phyloP scores from a whole-genome alignment of 2,113 vertebrate species.

The Athene noctua region DNA sequence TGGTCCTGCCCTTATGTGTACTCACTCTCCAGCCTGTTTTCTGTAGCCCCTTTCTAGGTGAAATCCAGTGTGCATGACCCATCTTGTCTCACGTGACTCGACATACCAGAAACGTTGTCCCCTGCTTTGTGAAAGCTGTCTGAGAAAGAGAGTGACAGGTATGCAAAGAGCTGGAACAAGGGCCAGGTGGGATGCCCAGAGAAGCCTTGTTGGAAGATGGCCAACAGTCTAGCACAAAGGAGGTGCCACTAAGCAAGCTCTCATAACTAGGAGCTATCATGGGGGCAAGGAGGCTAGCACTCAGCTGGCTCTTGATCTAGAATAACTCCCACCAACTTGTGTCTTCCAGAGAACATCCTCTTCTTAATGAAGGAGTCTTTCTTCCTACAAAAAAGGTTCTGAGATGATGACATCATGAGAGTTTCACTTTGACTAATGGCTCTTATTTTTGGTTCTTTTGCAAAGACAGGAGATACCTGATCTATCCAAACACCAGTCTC shows the following conservation, averaged over 20 bases:
- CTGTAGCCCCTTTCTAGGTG: neutral
- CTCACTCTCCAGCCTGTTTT: neutral
- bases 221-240: neutral
- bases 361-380: neutral
- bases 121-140: neutral
- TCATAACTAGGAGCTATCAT: accelerated
- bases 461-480: neutral
- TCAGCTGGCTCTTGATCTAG: neutral
- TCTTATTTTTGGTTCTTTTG: neutral
- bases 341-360: neutral
- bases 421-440: neutral
- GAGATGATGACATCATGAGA: neutral
- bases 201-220: neutral
- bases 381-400: neutral
- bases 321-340: neutral
- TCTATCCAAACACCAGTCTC: neutral
- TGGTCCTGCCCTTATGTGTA: neutral
- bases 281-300: neutral
- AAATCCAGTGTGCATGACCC: accelerated
- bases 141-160: neutral
- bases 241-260: neutral
- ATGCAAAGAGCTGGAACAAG: neutral
- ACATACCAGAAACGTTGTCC: neutral
- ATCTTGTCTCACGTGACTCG: neutral
- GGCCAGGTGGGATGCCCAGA: neutral